These are phyloP conservation scores for Aethes cnicana DNA, from an alignment of 2,888 invertebrate genomes.

Conservation along the genomic window DNA sequence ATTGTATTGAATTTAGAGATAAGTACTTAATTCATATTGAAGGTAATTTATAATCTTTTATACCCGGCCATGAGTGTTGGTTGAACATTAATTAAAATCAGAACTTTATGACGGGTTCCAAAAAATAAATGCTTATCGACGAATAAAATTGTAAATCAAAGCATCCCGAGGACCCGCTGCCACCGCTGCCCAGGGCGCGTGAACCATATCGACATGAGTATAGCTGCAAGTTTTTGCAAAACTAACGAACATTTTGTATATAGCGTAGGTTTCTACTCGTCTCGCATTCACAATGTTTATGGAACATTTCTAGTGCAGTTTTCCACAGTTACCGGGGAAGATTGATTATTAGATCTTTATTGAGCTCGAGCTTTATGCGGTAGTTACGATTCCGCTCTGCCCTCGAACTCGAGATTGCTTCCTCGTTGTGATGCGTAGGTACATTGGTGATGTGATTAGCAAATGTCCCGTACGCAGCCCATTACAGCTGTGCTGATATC, in stretches of 20 bases:
- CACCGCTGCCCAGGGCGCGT: constrained; percentile 13
- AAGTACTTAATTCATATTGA: constrained; percentile 10
- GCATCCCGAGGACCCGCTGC: constrained; percentile 25
- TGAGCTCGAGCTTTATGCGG: constrained; percentile 11
- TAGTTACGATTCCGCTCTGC: constrained; percentile 11
- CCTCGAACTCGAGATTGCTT: constrained; percentile 31
- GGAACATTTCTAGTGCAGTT: constrained; percentile 22
- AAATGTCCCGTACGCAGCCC: constrained; percentile 35
- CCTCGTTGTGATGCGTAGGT: constrained; percentile 25
- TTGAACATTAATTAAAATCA: constrained; percentile 4
- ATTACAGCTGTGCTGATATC: constrained; percentile 48
- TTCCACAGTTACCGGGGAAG: constrained; percentile 3
- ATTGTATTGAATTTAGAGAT: too few species aligned
- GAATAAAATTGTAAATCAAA: constrained; percentile 20
- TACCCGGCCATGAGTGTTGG: background rate
- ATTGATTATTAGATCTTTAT: constrained; percentile 17
- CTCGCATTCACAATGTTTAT: constrained; percentile 22
- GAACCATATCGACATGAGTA: constrained; percentile 12
- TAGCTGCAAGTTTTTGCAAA: constrained; percentile 20
- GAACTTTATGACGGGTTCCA: constrained; percentile 8
- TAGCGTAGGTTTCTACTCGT: constrained; percentile 17
- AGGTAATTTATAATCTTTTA: constrained; percentile 1
- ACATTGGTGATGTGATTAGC: constrained; percentile 26
- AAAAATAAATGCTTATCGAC: constrained; percentile 16
- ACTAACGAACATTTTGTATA: constrained; percentile 19